These are phyloP conservation scores for Neogale vison DNA, from an alignment of 2,113 vertebrate species.

Conservation along the genomic window DNA sequence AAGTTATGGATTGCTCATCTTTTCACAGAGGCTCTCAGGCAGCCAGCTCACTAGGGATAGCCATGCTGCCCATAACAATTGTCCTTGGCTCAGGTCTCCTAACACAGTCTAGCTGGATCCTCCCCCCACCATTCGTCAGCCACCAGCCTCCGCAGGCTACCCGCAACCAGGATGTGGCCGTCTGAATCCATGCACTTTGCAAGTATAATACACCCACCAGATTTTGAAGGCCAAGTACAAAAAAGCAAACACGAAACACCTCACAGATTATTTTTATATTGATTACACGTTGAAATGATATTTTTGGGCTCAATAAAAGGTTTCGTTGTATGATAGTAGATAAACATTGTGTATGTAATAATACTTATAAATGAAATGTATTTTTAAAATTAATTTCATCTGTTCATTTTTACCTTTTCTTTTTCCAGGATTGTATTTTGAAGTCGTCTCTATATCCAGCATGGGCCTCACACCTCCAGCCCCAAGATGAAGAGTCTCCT, in stretches of 20 bases:
- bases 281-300: not conserved
- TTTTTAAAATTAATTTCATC: slow-evolving; percentile 13
- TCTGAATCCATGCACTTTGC: fast-evolving
- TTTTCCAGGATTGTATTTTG: not conserved
- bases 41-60: not conserved
- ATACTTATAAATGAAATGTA: not conserved
- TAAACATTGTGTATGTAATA: not conserved
- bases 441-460: not conserved
- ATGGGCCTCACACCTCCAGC: not conserved
- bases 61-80: not conserved
- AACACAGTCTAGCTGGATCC: not conserved
- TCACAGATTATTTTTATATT: not conserved
- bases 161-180: not conserved
- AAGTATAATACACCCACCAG: not conserved
- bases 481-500: not conserved
- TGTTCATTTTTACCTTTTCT: not conserved
- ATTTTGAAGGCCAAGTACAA: not conserved
- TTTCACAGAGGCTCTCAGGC: not conserved
- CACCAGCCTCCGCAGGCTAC: not conserved
- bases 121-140: not conserved
- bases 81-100: not conserved
- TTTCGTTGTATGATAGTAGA: not conserved
- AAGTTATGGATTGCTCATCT: not conserved
- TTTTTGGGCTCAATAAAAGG: not conserved
- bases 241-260: not conserved